Evolutionary conservation across 2,113 vertebrate species (phyloP), one percentile per base, ranked within the genome.

Genomic region (Fregetta grallaria): DNA sequence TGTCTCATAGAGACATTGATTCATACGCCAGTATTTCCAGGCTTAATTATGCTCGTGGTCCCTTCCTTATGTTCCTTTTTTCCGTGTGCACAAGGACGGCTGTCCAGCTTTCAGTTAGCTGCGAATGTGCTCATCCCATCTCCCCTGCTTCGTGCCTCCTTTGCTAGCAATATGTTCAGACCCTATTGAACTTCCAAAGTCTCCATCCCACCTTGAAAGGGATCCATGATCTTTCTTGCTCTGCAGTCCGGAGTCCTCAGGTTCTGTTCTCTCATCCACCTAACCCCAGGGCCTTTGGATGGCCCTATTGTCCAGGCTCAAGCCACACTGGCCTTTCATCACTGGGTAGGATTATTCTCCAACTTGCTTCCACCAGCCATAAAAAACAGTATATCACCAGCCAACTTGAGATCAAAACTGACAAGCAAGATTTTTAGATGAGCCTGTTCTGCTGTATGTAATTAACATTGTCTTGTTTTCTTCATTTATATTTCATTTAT

Each of bases 401-500:
- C 75, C 96, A 97, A 93, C 83, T 49, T 92, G 78, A 96, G 84
- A 97, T 97, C 95, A 95, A 96, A 97, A 81, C 91, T 96, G 97
- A 97, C 96, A 97, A 87, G 90, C 75, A 79, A 88, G 94, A 92
- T 72, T 97, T 96, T 97, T 96, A 97, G 91, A 96, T 88, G 83
- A 97, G 93, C 49, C 90, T 95, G 79, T 96, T 97, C 94, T 94
- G 80, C 89, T 97, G 88, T 95, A 83, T 82, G 90, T 97, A 98
- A 98, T 98, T 98, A 98, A 96, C 42, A 71, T 96, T 96, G 97
- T 90, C 97, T 97, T 97, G 96, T 97, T 97, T 97, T 95, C 97
- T 96, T 97, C 95, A 94, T 98, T 97, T 97, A 98, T 98, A 97
- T 98, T 98, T 98, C 96, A 98, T 98, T 97, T 96, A 94, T 94